Percentiles rank a stretch among this genome's conserved stretches.
These are phyloP conservation scores for Enteromius unitaeniatus DNA, from an alignment of 2,797 vertebrate species.

Conservation along the genomic window DNA sequence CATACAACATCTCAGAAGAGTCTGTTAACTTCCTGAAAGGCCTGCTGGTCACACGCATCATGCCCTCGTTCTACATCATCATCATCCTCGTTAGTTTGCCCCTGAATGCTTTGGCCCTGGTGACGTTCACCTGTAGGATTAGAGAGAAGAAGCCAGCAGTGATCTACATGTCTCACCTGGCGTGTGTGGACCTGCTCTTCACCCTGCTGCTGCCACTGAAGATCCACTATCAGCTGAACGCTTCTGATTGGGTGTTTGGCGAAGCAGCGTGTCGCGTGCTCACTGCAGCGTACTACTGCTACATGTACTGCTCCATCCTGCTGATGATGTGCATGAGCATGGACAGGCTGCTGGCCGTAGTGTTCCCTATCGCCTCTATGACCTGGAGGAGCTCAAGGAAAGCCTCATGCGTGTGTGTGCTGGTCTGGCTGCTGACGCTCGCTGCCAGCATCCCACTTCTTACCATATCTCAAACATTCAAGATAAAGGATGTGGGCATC, in stretches of 20 bases:
- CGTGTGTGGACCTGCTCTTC: constrained; percentile 86
- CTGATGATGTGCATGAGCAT: no score
- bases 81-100: constrained; percentile 84
- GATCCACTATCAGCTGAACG: constrained; percentile 85
- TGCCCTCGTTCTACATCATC: constrained; percentile 86
- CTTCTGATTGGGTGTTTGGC: constrained; percentile 88
- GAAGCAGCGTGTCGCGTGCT: constrained; percentile 80
- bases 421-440: constrained; percentile 83
- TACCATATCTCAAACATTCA: constrained; percentile 73
- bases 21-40: constrained; percentile 73
- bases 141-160: constrained; percentile 83
- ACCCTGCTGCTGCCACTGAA: constrained; percentile 86
- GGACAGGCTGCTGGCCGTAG: no score
- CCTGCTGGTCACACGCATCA: constrained; percentile 78
- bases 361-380: constrained; percentile 69
- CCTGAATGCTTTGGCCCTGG: constrained; percentile 82
- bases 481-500: constrained; percentile 75
- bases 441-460: constrained; percentile 80
- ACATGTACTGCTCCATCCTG: constrained; percentile 88
- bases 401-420: constrained; percentile 72
- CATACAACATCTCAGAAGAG: no score
- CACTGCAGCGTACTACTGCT: constrained; percentile 87
- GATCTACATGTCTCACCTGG: constrained; percentile 91
- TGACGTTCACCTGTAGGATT: constrained; percentile 80
- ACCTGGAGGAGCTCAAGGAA: constrained; percentile 80